Conservation (phyloP, 2,113 vertebrate species). For the Aegithalos caudatus region DNA sequence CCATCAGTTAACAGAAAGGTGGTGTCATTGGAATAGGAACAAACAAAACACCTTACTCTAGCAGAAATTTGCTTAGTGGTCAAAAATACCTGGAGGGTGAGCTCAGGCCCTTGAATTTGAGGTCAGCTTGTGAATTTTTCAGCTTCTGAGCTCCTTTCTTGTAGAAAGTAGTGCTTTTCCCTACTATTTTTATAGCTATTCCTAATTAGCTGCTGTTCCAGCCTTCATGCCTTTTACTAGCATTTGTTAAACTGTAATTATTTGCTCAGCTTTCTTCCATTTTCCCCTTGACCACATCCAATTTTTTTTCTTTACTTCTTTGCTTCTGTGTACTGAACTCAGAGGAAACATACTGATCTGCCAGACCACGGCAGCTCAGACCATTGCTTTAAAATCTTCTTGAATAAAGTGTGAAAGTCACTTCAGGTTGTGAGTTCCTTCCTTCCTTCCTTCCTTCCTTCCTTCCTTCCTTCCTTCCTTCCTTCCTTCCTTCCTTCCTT, state of each 20-base stretch:
- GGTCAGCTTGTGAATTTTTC: not conserved
- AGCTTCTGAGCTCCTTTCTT: not conserved
- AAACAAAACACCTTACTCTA: not conserved
- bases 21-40: not conserved
- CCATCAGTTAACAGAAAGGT: not conserved
- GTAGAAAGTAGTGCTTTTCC: not conserved
- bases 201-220: not conserved
- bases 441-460: not conserved
- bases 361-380: not conserved
- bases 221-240: not conserved
- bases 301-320: not conserved
- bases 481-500: too few relatives aligned
- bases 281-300: not conserved
- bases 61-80: not conserved
- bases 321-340: not conserved
- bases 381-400: not conserved
- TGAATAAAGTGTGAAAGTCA: not conserved
- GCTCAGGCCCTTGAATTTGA: not conserved
- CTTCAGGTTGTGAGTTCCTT: not conserved
- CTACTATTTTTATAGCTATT: not conserved
- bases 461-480: not conserved
- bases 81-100: not conserved
- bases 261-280: conserved; percentile 19
- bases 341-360: not conserved
- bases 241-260: not conserved